Conservation (phyloP, 2,888 invertebrate genomes). For the Rhamnusium bicolor region DNA sequence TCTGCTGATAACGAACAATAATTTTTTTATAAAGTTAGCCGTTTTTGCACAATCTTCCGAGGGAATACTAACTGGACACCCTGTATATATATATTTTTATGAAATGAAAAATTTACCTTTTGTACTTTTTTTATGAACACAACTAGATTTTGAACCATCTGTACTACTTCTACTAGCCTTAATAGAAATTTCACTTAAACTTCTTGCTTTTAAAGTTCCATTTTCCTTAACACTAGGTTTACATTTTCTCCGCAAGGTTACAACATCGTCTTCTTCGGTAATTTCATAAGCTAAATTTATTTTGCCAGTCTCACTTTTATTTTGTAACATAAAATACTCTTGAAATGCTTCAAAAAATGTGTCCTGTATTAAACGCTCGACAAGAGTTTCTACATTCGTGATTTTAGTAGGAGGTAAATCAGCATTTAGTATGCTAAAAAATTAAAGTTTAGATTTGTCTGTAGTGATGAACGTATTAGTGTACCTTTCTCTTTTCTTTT, state of each 20-base stretch:
- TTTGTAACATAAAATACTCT: constrained; percentile 61
- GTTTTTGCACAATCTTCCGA: too few species aligned
- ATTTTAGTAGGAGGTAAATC: constrained; percentile 62
- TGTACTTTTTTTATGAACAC: constrained; percentile 52
- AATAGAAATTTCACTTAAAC: constrained; percentile 15
- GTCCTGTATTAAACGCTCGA: constrained; percentile 66
- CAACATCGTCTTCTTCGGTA: constrained; percentile 58
- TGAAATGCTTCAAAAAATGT: constrained; percentile 68
- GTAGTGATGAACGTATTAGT: not conserved
- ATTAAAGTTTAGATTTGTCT: not conserved
- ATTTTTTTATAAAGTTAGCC: too few species aligned
- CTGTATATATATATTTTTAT: not conserved
- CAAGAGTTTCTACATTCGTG: constrained; percentile 65
- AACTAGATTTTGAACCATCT: constrained; percentile 29
- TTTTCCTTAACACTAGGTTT: constrained; percentile 25
- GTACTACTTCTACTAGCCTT: constrained; percentile 31
- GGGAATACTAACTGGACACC: too few species aligned
- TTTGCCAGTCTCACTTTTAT: constrained; percentile 51
- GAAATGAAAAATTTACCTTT: constrained; percentile 44
- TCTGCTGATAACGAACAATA: too few species aligned
- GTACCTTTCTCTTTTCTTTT: constrained; percentile 47
- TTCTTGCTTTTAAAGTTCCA: constrained; percentile 7
- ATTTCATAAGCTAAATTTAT: constrained; percentile 64
- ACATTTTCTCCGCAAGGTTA: constrained; percentile 49
- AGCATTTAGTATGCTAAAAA: constrained; percentile 54